Conservation (phyloP, 2,113 vertebrate genomes). For the Puffinus mauretanicus region DNA sequence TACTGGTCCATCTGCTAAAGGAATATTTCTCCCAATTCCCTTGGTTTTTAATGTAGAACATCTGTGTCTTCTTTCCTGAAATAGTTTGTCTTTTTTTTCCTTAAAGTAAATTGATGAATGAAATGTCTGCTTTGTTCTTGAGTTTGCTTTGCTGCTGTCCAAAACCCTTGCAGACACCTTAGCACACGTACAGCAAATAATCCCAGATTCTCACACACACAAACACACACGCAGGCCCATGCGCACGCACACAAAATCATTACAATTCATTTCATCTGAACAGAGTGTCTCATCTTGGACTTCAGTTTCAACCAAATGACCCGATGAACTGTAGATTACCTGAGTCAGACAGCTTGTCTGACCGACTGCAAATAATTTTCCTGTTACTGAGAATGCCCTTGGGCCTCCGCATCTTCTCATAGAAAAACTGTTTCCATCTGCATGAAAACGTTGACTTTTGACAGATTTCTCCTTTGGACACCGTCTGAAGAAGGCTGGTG, state of each 20-base stretch:
- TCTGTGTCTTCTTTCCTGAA: conserved; percentile 34
- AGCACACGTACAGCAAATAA: background rate
- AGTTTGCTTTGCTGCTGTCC: background rate
- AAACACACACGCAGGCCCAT: background rate
- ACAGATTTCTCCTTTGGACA: background rate
- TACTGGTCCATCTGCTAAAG: background rate
- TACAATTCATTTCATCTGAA: background rate
- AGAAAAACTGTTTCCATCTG: conserved; percentile 38
- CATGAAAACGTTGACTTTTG: conserved; percentile 28
- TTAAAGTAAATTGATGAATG: conserved; percentile 1
- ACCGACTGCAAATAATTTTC: conserved; percentile 50
- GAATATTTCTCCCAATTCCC: background rate
- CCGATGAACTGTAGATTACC: conserved; percentile 53
- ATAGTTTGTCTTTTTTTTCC: background rate
- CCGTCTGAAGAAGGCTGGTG: background rate
- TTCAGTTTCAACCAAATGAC: conserved; percentile 30
- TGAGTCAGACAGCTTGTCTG: conserved; percentile 48
- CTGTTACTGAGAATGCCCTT: conserved; percentile 32
- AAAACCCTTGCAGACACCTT: conserved; percentile 8
- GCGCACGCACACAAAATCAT: background rate
- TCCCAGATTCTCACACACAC: background rate
- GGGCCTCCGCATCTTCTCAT: background rate
- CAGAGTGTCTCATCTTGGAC: background rate
- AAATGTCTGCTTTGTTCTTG: conserved; percentile 1
- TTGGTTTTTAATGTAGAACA: conserved; percentile 33